These are phyloP conservation scores for Lysiphlebus fabarum DNA, from an alignment of 1,140 invertebrate species.

Conservation along the genomic window DNA sequence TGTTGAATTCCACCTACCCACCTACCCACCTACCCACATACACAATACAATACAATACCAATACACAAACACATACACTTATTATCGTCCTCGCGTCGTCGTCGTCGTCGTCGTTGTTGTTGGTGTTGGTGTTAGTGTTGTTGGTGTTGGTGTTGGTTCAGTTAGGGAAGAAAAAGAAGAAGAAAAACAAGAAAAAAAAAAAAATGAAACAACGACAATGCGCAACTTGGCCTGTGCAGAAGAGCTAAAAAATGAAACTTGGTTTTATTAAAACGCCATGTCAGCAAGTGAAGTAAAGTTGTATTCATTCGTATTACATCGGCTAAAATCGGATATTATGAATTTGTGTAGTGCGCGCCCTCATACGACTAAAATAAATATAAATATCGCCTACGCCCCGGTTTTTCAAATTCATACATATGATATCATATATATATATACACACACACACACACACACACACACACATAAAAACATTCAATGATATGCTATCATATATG, in stretches of 20 bases:
- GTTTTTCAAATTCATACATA: too few relatives aligned
- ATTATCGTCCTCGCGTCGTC: too few relatives aligned
- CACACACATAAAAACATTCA: too few relatives aligned
- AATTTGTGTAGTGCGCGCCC: slow-evolving; percentile 38
- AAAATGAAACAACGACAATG: slow-evolving; percentile 31
- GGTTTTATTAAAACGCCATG: slow-evolving; percentile 56
- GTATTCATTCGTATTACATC: neutral
- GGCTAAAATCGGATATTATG: slow-evolving; percentile 10
- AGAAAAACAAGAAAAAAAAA: too few relatives aligned
- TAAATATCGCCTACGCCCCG: slow-evolving; percentile 50
- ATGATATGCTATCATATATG: too few relatives aligned
- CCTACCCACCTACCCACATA: too few relatives aligned
- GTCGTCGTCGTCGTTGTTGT: neutral
- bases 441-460: too few relatives aligned
- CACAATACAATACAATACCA: too few relatives aligned
- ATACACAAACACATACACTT: too few relatives aligned
- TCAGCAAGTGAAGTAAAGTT: slow-evolving; percentile 43
- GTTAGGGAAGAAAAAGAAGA: slow-evolving; percentile 22
- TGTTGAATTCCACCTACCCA: slow-evolving; percentile 3
- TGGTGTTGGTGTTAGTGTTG: slow-evolving; percentile 24
- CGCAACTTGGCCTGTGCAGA: slow-evolving; percentile 35
- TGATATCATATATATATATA: slow-evolving; percentile 16
- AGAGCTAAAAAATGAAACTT: too few relatives aligned
- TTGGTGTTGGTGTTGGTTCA: slow-evolving; percentile 24
- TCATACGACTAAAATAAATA: slow-evolving; percentile 39